Percentiles rank a stretch among this genome's conserved stretches.
These are phyloP conservation scores for Podarcis raffonei DNA, from an alignment of 2,113 vertebrate species.

Conservation along the genomic window DNA sequence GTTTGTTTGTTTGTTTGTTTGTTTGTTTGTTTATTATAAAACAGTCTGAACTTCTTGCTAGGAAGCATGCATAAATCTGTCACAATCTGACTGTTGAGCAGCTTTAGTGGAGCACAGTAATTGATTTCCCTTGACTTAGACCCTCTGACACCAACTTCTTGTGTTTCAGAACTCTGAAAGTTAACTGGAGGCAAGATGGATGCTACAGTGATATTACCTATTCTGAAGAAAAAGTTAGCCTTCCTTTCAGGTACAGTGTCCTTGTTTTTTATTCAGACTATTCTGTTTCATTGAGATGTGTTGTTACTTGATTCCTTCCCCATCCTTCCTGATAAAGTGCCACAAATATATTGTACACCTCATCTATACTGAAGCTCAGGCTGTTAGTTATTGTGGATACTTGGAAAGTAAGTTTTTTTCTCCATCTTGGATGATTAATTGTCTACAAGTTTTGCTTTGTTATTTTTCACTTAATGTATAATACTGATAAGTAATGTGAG, in stretches of 20 bases:
- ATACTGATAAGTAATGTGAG: neutral
- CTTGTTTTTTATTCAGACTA: slow-evolving; percentile 15
- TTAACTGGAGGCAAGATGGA: slow-evolving; percentile 81
- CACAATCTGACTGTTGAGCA: neutral
- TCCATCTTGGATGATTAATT: slow-evolving; percentile 40
- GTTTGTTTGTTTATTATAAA: neutral
- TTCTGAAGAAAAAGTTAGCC: slow-evolving; percentile 96
- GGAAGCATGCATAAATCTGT: neutral
- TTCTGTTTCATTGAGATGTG: neutral
- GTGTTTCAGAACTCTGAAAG: slow-evolving; percentile 71
- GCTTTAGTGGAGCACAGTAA: neutral
- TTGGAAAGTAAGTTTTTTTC: slow-evolving; percentile 25
- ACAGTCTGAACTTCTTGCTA: neutral
- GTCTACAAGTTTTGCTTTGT: slow-evolving; percentile 2
- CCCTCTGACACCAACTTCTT: slow-evolving; percentile 51
- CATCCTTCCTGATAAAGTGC: slow-evolving; percentile 29
- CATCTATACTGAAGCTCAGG: neutral
- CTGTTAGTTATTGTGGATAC: slow-evolving; percentile 2
- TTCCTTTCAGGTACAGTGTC: slow-evolving; percentile 93
- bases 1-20: neutral
- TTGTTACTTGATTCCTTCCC: neutral
- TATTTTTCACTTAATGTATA: neutral
- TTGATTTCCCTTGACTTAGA: slow-evolving; percentile 41
- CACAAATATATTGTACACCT: neutral
- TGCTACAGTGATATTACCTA: slow-evolving; percentile 88